A percentile compares a stretch with the other conserved stretches of the same genome.
phyloP scores from a whole-genome alignment of 2,113 vertebrate genomes.

The Ptychochromis oligacanthus region DNA sequence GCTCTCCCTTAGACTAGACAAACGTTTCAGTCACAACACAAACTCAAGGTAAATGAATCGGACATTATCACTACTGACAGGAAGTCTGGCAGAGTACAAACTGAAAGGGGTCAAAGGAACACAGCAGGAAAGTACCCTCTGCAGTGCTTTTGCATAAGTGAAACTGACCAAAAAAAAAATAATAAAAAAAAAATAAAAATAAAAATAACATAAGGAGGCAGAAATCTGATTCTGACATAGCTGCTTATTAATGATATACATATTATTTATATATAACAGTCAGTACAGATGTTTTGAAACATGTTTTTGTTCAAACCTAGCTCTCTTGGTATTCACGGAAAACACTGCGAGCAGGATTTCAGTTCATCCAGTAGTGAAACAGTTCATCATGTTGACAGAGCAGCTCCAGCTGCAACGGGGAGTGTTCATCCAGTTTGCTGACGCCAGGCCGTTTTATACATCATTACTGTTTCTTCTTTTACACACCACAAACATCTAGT shows the following conservation, averaged over 20 bases:
- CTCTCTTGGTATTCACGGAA: conserved; percentile 33
- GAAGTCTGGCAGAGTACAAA: conserved; percentile 40
- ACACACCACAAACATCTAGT: conserved; percentile 44
- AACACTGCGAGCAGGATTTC: conserved; percentile 32
- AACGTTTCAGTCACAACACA: conserved; percentile 41
- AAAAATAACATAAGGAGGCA: conserved; percentile 13
- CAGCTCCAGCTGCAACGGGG: conserved; percentile 27
- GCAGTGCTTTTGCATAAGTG: conserved; percentile 48
- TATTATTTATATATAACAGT: conserved; percentile 60
- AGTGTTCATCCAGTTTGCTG: conserved; percentile 22
- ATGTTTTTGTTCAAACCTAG: conserved; percentile 42
- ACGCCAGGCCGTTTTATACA: conserved; percentile 11
- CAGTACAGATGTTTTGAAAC: conserved; percentile 54
- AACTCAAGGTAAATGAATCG: conserved; percentile 33
- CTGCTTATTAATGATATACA: conserved; percentile 48
- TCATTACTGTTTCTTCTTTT: neutral
- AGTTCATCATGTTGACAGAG: conserved; percentile 29
- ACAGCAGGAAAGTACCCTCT: conserved; percentile 30
- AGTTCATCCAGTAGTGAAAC: conserved; percentile 31
- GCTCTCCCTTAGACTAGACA: conserved; percentile 17
- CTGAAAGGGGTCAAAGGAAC: conserved; percentile 9
- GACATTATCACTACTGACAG: conserved; percentile 39
- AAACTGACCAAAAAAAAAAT: neutral
- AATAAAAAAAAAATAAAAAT: no score
- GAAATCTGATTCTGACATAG: conserved; percentile 33